Percentiles rank a stretch among this genome's conserved stretches.
phyloP scores from a whole-genome alignment of 2,888 invertebrate genomes.

The Blera fallax region DNA sequence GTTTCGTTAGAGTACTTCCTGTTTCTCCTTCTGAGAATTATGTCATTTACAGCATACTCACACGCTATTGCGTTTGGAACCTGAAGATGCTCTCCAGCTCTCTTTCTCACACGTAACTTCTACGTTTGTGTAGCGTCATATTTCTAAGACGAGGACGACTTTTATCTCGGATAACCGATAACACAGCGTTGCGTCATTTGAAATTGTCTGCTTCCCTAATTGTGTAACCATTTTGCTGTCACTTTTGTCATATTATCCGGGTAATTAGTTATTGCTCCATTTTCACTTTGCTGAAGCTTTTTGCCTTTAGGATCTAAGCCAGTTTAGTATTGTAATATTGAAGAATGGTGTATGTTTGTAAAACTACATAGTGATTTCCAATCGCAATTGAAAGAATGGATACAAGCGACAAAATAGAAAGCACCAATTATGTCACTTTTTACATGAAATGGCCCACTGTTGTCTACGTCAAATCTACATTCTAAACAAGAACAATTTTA shows the following conservation, averaged over 20 bases:
- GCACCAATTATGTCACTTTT: no score
- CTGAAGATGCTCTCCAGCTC: background rate
- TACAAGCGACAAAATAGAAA: no score
- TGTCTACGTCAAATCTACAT: no score
- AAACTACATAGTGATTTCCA: no score
- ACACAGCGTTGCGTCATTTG: constrained; percentile 4
- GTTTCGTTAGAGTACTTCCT: constrained; percentile 6
- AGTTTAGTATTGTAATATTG: no score
- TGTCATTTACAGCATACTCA: constrained; percentile 3
- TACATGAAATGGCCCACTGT: no score
- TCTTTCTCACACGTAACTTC: background rate
- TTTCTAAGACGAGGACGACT: background rate
- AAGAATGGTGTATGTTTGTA: no score
- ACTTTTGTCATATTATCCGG: background rate
- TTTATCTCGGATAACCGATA: background rate
- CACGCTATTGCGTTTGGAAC: background rate
- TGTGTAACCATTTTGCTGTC: constrained; percentile 23
- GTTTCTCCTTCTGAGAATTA: constrained; percentile 11
- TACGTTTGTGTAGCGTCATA: background rate
- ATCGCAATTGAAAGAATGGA: no score
- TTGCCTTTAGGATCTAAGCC: background rate
- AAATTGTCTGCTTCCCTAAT: constrained; percentile 17
- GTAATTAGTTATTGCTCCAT: background rate
- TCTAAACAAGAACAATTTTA: no score
- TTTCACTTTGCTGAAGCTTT: background rate